Evolutionary conservation across 2,113 vertebrate genomes (phyloP).

Genomic region (Gopherus evgoodei): DNA sequence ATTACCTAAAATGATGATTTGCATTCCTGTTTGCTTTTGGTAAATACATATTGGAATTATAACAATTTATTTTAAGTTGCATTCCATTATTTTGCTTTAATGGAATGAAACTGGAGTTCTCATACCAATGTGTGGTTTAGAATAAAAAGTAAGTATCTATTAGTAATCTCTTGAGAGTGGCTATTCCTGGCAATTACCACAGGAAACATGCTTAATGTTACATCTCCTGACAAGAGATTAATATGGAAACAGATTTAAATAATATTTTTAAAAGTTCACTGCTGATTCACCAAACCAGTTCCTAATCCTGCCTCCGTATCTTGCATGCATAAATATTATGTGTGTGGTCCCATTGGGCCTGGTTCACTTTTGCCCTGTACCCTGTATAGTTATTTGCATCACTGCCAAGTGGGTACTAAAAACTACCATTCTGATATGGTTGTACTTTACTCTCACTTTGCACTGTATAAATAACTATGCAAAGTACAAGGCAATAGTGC

Average conservation of each 20-base stretch:
- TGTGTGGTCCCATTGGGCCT: neutral
- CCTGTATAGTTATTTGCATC: neutral
- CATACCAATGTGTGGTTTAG: neutral
- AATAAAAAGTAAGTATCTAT: neutral
- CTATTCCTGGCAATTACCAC: neutral
- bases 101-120: neutral
- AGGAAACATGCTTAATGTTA: neutral
- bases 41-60: too few relatives aligned
- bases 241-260: neutral
- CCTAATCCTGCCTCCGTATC: neutral
- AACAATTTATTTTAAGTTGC: neutral
- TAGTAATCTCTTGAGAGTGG: neutral
- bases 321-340: neutral
- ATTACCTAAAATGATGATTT: neutral
- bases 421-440: neutral
- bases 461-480: neutral
- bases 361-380: neutral
- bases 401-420: neutral
- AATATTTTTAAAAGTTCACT: neutral
- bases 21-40: neutral
- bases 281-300: neutral
- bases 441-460: fast-evolving
- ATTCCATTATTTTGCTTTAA: neutral
- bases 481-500: neutral
- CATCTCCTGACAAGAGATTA: neutral